Conservation (phyloP, 2,113 vertebrate genomes). For the Tragulus kanchil region DNA sequence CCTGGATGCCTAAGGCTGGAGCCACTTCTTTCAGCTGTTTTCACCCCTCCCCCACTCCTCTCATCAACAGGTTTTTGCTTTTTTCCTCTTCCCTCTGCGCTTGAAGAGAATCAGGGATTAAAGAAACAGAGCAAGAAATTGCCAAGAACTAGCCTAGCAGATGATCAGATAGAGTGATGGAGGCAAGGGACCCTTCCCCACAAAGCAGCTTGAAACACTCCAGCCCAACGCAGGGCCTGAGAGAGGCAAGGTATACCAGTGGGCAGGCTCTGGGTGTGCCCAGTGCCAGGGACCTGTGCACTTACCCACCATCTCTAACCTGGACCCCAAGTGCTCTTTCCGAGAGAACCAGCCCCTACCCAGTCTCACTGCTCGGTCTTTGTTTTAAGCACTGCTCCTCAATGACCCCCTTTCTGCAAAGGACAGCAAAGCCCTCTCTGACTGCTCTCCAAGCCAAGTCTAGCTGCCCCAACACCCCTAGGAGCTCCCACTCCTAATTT, state of each 20-base stretch:
- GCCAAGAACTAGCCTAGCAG: constrained; percentile 81
- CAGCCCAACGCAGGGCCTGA: not conserved
- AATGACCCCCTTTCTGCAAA: too few species aligned
- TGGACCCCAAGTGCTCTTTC: not conserved
- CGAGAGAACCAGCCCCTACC: not conserved
- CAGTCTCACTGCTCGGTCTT: not conserved
- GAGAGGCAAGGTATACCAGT: not conserved
- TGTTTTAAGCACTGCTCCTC: not conserved
- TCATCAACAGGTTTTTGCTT: constrained; percentile 51
- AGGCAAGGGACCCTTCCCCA: constrained; percentile 7
- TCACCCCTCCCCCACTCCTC: not conserved
- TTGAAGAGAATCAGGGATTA: constrained; percentile 84
- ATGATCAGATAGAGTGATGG: constrained; percentile 77
- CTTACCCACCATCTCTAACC: not conserved
- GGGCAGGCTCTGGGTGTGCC: not conserved
- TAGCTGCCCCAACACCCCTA: not conserved
- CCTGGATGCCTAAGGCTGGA: not conserved
- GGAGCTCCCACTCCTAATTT: not conserved
- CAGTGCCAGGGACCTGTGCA: not conserved
- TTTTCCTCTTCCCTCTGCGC: constrained; percentile 70
- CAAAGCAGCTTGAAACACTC: not conserved
- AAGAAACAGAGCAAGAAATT: constrained; percentile 85
- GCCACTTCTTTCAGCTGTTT: constrained; percentile 19
- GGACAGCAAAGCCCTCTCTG: not conserved
- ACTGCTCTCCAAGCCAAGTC: not conserved